A percentile compares a stretch with the other conserved stretches of the same genome.
phyloP scores from a whole-genome alignment of 1,140 invertebrate genomes.

The Caenorhabditis tropicalis region DNA sequence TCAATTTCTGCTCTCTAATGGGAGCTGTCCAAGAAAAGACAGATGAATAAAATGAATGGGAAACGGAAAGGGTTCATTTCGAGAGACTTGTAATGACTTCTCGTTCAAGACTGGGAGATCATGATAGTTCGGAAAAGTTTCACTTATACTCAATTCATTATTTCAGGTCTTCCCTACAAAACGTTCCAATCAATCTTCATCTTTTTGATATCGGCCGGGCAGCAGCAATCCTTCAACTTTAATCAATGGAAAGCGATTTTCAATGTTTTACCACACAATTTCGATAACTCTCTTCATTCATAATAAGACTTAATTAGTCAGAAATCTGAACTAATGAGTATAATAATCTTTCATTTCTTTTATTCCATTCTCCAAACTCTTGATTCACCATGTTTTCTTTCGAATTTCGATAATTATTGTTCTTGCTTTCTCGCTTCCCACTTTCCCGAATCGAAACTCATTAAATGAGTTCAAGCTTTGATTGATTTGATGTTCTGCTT shows the following conservation, averaged over 20 bases:
- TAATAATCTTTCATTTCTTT: not conserved
- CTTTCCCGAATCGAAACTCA: not conserved
- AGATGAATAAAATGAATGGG: not conserved
- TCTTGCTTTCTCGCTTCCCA: not conserved
- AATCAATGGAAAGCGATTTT: not conserved
- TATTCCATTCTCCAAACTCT: not conserved
- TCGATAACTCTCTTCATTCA: not conserved
- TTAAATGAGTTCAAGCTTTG: not conserved
- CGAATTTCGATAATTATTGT: slow-evolving; percentile 27
- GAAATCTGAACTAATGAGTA: not conserved
- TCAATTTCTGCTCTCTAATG: slow-evolving; percentile 1
- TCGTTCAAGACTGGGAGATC: not conserved
- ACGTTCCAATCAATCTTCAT: not conserved
- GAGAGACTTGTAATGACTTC: no score
- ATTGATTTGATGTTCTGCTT: not conserved
- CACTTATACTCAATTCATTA: not conserved
- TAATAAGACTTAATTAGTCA: not conserved
- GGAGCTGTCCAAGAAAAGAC: no score
- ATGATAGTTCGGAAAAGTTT: no score
- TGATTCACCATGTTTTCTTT: not conserved
- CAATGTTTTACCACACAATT: not conserved
- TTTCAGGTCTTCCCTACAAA: not conserved
- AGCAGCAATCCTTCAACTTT: slow-evolving; percentile 22
- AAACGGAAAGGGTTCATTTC: not conserved
- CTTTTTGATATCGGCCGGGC: not conserved